Percentiles rank a stretch among this genome's conserved stretches.
Evolutionary conservation across 2,113 vertebrate species (phyloP).

Genomic region (Albula goreensis): DNA sequence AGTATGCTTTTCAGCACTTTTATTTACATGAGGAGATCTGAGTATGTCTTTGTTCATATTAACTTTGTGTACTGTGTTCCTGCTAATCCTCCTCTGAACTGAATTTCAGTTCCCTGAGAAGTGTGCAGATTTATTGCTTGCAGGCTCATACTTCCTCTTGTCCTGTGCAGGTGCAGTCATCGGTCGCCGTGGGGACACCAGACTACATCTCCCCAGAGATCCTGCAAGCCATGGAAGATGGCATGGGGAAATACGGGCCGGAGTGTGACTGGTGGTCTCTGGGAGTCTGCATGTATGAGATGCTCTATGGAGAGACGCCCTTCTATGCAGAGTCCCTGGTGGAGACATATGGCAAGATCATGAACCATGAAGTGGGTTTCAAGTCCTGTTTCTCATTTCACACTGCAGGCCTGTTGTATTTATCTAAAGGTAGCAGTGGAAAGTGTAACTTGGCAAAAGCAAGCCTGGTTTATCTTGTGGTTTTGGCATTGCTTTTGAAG

Average conservation of each 20-base stretch:
- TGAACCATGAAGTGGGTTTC: conserved; percentile 91
- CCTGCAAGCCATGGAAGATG: conserved; percentile 97
- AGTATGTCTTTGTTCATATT: too few species aligned
- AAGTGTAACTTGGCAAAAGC: background rate
- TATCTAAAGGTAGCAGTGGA: background rate
- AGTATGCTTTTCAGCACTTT: too few species aligned
- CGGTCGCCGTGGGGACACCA: conserved; percentile 92
- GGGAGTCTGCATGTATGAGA: conserved; percentile 96
- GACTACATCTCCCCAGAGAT: conserved; percentile 99
- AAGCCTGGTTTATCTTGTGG: background rate
- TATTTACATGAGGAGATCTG: too few species aligned
- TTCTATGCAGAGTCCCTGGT: conserved; percentile 94
- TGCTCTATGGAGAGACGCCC: conserved; percentile 93
- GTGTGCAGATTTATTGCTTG: background rate
- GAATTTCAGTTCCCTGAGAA: background rate
- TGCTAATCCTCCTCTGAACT: background rate
- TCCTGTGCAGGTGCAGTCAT: conserved; percentile 85
- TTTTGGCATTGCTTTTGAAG: background rate
- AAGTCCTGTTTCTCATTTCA: background rate
- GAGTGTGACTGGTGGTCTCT: conserved; percentile 99
- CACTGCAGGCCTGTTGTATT: background rate
- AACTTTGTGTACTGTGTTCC: background rate
- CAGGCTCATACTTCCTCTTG: background rate
- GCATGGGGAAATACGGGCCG: conserved; percentile 91
- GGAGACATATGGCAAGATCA: conserved; percentile 97